phyloP scores from a whole-genome alignment of 2,888 invertebrate genomes.

The Mycalesis mineus region DNA sequence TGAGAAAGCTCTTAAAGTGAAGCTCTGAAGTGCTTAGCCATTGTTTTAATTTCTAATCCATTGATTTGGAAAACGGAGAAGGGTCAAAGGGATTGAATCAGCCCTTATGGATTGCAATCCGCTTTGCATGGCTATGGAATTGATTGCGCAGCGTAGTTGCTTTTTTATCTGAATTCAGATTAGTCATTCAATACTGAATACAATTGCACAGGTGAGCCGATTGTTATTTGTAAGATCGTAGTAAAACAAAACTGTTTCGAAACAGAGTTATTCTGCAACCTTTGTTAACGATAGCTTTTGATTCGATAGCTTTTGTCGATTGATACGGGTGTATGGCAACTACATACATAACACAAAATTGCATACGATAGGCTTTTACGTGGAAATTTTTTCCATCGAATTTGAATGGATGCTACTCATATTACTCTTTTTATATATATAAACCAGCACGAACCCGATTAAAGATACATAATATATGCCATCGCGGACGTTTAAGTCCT shows the following conservation, averaged over 20 bases:
- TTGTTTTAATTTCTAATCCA: constrained; percentile 20
- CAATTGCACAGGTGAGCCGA: constrained; percentile 1
- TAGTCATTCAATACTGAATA: background rate
- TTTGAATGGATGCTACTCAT: too few relatives aligned
- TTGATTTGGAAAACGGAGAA: constrained; percentile 5
- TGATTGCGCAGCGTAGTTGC: background rate
- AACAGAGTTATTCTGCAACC: constrained; percentile 9
- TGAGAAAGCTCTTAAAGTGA: too few relatives aligned
- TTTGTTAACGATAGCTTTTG: constrained; percentile 16
- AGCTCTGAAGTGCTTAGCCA: background rate
- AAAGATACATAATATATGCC: too few relatives aligned
- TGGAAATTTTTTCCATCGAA: too few relatives aligned
- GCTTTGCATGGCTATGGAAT: background rate
- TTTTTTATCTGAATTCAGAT: constrained; percentile 2
- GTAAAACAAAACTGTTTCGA: constrained; percentile 10
- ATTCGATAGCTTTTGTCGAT: background rate
- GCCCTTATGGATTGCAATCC: background rate
- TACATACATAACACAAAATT: too few relatives aligned
- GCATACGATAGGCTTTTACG: too few relatives aligned
- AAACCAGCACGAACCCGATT: too few relatives aligned
- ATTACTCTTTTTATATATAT: too few relatives aligned
- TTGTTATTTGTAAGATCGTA: constrained; percentile 8
- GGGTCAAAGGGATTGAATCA: background rate
- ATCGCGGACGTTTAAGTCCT: too few relatives aligned
- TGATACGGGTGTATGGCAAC: too few relatives aligned